Percentiles rank a stretch among this genome's conserved stretches.
Conservation (phyloP, 30 jellyfish, hydroid and myxozoan species). For the Cassiopea xamachana region DNA sequence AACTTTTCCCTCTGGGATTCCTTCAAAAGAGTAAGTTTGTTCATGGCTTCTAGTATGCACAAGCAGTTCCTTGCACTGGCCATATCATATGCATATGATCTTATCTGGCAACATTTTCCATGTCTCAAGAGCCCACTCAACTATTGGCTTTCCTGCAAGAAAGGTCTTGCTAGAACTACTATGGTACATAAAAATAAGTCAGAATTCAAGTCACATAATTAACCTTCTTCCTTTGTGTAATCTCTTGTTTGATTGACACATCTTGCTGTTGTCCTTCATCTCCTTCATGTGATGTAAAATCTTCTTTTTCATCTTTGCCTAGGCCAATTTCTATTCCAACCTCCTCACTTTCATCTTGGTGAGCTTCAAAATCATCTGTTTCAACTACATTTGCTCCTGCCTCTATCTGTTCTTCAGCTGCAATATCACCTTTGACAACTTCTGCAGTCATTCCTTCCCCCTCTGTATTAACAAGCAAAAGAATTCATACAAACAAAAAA, state of each 20-base stretch:
- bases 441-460: neutral
- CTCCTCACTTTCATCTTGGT: slow-evolving; percentile 23
- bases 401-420: slow-evolving; percentile 1
- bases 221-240: slow-evolving; percentile 1
- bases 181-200: too few species aligned
- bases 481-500: neutral
- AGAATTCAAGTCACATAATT: neutral
- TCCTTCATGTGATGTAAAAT: slow-evolving; percentile 20
- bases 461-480: neutral
- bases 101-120: too few species aligned
- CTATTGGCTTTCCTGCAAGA: too few species aligned
- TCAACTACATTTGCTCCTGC: neutral
- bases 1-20: too few species aligned
- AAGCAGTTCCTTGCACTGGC: too few species aligned
- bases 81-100: too few species aligned
- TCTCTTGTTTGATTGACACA: slow-evolving; percentile 1
- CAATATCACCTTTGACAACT: neutral
- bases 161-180: too few species aligned
- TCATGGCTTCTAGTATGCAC: too few species aligned
- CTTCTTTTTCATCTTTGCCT: slow-evolving; percentile 35
- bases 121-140: too few species aligned
- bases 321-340: slow-evolving; percentile 22
- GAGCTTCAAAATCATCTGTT: slow-evolving; percentile 17
- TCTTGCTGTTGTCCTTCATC: slow-evolving; percentile 30
- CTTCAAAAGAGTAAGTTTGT: too few species aligned